A percentile compares a stretch with the other conserved stretches of the same genome.
phyloP scores from a whole-genome alignment of 2,113 vertebrate genomes.

The Callipepla squamata region DNA sequence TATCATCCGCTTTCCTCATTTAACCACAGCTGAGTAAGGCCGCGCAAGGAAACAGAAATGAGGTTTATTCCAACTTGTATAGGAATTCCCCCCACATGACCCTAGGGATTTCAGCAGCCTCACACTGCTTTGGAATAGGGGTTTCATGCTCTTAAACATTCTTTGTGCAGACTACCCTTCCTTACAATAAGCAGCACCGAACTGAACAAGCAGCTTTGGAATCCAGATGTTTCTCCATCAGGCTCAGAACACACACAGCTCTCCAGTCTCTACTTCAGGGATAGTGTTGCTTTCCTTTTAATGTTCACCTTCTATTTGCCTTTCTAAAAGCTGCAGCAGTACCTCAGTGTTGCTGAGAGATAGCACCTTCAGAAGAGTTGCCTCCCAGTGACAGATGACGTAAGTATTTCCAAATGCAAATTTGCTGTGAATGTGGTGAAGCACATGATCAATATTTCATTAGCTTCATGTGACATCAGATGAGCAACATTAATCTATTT shows the following conservation, averaged over 20 bases:
- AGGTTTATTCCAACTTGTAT: constrained; percentile 9
- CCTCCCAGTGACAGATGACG: fast-evolving
- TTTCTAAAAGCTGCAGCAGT: background rate
- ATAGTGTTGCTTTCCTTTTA: background rate
- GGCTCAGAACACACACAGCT: background rate
- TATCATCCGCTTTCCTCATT: constrained; percentile 38
- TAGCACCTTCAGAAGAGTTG: background rate
- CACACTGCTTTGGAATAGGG: background rate
- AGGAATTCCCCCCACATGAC: constrained; percentile 44
- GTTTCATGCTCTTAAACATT: background rate
- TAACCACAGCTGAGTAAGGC: constrained; percentile 39
- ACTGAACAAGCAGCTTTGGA: constrained; percentile 6
- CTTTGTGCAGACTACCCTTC: constrained; percentile 6
- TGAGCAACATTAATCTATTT: background rate
- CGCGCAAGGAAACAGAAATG: constrained; percentile 16
- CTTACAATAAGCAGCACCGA: background rate
- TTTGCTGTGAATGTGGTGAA: background rate
- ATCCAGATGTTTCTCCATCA: background rate
- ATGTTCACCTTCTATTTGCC: background rate
- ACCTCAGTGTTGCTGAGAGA: background rate
- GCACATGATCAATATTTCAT: background rate
- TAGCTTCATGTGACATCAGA: background rate
- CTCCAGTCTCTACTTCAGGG: background rate
- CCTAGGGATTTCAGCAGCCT: constrained; percentile 40
- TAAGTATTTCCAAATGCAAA: background rate